phyloP scores from a whole-genome alignment of 2,113 vertebrate species.

The Hippocampus mohnikei region DNA sequence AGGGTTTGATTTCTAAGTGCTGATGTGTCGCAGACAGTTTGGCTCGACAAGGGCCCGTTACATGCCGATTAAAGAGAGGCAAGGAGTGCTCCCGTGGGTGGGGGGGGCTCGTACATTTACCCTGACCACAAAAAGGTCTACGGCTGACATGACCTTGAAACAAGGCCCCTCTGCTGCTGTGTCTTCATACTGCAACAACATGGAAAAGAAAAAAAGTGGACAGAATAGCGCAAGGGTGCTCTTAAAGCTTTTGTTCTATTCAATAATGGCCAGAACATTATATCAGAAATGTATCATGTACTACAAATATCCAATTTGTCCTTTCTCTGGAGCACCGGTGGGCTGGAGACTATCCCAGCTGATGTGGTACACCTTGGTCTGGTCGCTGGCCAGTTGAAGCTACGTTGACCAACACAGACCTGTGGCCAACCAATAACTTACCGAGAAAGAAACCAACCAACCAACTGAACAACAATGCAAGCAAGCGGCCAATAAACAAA shows the following conservation, averaged over 20 bases:
- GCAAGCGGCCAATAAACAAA: too few relatives aligned
- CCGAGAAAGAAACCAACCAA: not conserved
- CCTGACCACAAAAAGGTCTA: slow-evolving; percentile 76
- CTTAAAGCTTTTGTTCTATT: slow-evolving; percentile 27
- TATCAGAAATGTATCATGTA: slow-evolving; percentile 17
- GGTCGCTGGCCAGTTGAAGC: not conserved
- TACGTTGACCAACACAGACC: not conserved
- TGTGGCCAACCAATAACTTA: not conserved
- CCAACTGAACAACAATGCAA: not conserved
- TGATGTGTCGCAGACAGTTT: slow-evolving; percentile 74
- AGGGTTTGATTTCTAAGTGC: slow-evolving; percentile 71
- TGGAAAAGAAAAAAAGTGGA: slow-evolving; percentile 38
- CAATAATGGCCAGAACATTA: slow-evolving; percentile 33
- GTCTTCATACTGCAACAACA: slow-evolving; percentile 65
- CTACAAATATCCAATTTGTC: not conserved
- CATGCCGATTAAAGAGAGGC: slow-evolving; percentile 73
- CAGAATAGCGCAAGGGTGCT: slow-evolving; percentile 39
- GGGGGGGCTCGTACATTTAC: slow-evolving; percentile 74
- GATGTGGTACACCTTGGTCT: not conserved
- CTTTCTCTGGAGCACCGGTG: not conserved
- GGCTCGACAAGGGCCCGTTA: slow-evolving; percentile 73
- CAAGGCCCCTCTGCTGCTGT: slow-evolving; percentile 58
- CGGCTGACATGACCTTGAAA: slow-evolving; percentile 76
- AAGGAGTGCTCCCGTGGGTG: slow-evolving; percentile 68
- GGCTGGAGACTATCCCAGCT: not conserved